These are phyloP conservation scores for Parotocinclus haroldoi DNA, from an alignment of 2,797 vertebrate species.

Conservation along the genomic window DNA sequence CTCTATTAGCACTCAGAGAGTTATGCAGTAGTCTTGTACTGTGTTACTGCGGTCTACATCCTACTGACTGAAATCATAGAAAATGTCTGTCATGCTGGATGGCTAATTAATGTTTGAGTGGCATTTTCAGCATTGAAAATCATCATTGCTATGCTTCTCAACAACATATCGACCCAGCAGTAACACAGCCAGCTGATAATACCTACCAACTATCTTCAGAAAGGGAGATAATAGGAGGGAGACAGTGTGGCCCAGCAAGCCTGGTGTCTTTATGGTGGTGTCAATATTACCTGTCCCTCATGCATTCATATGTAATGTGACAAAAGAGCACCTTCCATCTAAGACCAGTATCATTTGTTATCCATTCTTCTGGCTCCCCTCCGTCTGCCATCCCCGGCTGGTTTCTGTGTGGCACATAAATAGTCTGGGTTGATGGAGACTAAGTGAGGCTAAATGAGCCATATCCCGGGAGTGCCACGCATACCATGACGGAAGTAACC, in stretches of 20 bases:
- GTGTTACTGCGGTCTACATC: conserved; percentile 35
- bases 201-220: conserved; percentile 20
- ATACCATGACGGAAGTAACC: conserved; percentile 18
- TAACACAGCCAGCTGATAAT: conserved; percentile 34
- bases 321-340: conserved; percentile 30
- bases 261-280: conserved; percentile 40
- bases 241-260: conserved; percentile 31
- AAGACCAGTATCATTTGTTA: conserved; percentile 49
- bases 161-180: conserved; percentile 30
- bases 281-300: conserved; percentile 38
- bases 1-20: conserved; percentile 29
- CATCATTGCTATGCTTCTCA: conserved; percentile 27
- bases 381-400: conserved; percentile 29
- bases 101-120: conserved; percentile 43
- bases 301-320: conserved; percentile 36
- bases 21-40: conserved; percentile 16
- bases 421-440: background rate
- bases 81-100: conserved; percentile 53
- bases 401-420: conserved; percentile 24
- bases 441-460: conserved; percentile 15
- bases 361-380: conserved; percentile 44
- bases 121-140: conserved; percentile 38
- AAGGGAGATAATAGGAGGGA: conserved; percentile 34
- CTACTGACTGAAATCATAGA: conserved; percentile 42
- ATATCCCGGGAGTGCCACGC: conserved; percentile 24